Evolutionary conservation across 2,888 invertebrate genomes (phyloP), one percentile per base, ranked within the genome.

Genomic region (Platycheirus rosarum): DNA sequence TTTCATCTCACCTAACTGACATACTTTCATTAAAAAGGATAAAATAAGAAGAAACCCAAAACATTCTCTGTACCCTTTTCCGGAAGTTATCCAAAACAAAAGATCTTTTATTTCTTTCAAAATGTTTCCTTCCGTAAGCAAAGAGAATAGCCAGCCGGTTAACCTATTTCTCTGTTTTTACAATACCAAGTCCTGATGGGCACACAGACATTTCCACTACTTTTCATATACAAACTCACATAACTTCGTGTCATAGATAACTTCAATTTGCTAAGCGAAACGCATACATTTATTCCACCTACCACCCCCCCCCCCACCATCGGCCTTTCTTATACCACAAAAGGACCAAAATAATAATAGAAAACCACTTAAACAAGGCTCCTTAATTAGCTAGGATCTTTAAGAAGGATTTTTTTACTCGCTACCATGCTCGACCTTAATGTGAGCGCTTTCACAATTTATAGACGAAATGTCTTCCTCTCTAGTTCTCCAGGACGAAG

Each of bases 391-490:
- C 57, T 74, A 35, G 55, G 37, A 57, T 69, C 62, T 68, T 68
- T 60, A 23, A 23, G 2, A 23, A 4, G 6, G 2, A 16, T 69
- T 37, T 14, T 42, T 11, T 18, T 16, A 11, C 18, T 0, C 26
- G 23, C 23, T 57, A 40, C 29, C 8, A 57, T 57, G 16, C 26
- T 40, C 60, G 49, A 70, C 70, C 63, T 63, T 70, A 65, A 75
- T 75, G 57, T 57, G 40, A 65, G 18, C 44, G 68, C 65, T 62
- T 73, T 65, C 51, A 77, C 48, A 82, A 73, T 68, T 73, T 77
- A 82, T 77, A 70, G 68, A 65, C 63, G 44, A 76, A 73, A 73
- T 77, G 71, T 73, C 76, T 65, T 75, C 48, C 57, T 63, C n/a
- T 16, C 37, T 9, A 7, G 13, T 18, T 35, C 8, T 8, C 29